These are phyloP conservation scores for Sclerodermus sp. DNA, from an alignment of 2,888 invertebrate genomes.

Conservation along the genomic window DNA sequence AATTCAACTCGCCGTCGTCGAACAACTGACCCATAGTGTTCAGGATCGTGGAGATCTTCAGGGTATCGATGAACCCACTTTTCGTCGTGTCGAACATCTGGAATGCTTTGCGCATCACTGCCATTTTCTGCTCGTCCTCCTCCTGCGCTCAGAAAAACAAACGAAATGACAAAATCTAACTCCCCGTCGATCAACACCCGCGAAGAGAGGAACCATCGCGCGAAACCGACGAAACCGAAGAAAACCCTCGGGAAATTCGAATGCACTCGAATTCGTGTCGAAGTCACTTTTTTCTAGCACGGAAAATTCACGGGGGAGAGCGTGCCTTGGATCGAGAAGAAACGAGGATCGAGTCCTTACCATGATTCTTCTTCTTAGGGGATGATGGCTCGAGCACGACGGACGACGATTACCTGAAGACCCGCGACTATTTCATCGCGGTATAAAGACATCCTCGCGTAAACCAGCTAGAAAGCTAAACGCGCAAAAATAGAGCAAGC, in stretches of 20 bases:
- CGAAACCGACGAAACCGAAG: too few species aligned
- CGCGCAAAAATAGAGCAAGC: slow-evolving; percentile 50
- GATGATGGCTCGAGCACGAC: slow-evolving; percentile 38
- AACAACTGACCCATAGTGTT: slow-evolving; percentile 95
- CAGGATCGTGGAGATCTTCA: slow-evolving; percentile 88
- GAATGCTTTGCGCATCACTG: slow-evolving; percentile 93
- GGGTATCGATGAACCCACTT: slow-evolving; percentile 86
- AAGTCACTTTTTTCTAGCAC: too few species aligned
- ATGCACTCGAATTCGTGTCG: too few species aligned
- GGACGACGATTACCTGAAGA: slow-evolving; percentile 52
- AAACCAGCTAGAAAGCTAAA: slow-evolving; percentile 55
- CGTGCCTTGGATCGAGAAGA: too few species aligned
- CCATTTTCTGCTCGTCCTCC: slow-evolving; percentile 80
- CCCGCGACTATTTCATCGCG: slow-evolving; percentile 39
- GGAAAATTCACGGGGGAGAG: too few species aligned
- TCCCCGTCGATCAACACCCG: too few species aligned
- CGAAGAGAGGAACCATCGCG: too few species aligned
- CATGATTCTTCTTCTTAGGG: slow-evolving; percentile 33
- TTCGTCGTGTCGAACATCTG: slow-evolving; percentile 96
- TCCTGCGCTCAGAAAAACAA: slow-evolving; percentile 32
- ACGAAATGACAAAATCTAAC: too few species aligned
- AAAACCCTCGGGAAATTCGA: too few species aligned
- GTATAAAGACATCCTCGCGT: slow-evolving; percentile 51
- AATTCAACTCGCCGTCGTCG: slow-evolving; percentile 87
- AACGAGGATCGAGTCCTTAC: too few species aligned